Evolutionary conservation across 1,140 invertebrate species (phyloP).

Genomic region (Ylistrum balloti): DNA sequence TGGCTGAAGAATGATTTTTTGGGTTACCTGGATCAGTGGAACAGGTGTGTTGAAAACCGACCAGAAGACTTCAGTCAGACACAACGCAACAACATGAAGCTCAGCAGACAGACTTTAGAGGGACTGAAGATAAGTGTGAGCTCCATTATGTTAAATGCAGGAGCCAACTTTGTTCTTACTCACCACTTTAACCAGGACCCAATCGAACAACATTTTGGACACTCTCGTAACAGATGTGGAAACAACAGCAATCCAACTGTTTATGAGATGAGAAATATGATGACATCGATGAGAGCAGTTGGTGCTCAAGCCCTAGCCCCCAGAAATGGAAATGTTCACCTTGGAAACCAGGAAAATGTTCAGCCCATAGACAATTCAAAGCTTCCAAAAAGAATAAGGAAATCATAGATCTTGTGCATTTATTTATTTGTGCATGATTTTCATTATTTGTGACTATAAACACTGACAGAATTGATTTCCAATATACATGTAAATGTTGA

Average conservation of each 20-base stretch:
- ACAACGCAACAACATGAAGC: slow-evolving; percentile 52
- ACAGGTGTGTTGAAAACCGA: slow-evolving; percentile 43
- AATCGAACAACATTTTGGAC: slow-evolving; percentile 61
- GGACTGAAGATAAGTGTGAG: slow-evolving; percentile 57
- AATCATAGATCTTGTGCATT: no score
- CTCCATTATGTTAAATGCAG: slow-evolving; percentile 52
- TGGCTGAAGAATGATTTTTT: no score
- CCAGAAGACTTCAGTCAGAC: slow-evolving; percentile 55
- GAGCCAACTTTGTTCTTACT: slow-evolving; percentile 56
- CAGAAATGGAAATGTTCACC: no score
- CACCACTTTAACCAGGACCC: slow-evolving; percentile 63
- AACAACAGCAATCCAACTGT: slow-evolving; percentile 55
- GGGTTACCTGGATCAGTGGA: slow-evolving; percentile 53
- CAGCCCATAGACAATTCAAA: slow-evolving; percentile 45
- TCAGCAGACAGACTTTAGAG: slow-evolving; percentile 58
- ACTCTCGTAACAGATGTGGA: slow-evolving; percentile 46
- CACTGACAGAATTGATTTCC: no score
- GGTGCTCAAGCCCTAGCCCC: slow-evolving; percentile 51
- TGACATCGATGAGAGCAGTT: slow-evolving; percentile 53
- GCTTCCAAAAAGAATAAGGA: slow-evolving; percentile 42
- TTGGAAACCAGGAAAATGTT: slow-evolving; percentile 27
- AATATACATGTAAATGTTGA: no score
- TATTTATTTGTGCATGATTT: no score
- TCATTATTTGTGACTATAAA: no score
- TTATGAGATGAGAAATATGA: slow-evolving; percentile 49